Percentiles rank a stretch among this genome's conserved stretches.
Conservation (phyloP, 2,113 vertebrate genomes). For the Paradoxurus hermaphroditus region DNA sequence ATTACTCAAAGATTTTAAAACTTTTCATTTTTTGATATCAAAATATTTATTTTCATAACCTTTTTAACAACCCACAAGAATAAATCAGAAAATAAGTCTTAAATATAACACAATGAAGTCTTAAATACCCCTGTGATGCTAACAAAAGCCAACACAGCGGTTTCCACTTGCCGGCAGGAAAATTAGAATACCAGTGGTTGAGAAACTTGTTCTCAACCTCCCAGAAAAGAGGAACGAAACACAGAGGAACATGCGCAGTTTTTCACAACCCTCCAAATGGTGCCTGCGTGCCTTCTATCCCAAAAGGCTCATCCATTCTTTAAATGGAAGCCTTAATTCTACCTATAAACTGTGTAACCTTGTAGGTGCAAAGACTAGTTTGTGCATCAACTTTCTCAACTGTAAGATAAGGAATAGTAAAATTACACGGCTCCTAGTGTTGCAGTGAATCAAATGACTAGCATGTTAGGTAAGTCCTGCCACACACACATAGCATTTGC, state of each 20-base stretch:
- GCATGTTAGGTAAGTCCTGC: neutral
- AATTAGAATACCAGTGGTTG: neutral
- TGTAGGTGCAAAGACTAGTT: neutral
- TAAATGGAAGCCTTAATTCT: neutral
- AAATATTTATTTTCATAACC: neutral
- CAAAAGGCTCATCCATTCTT: neutral
- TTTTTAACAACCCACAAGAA: neutral
- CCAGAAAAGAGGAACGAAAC: neutral
- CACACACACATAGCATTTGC: accelerated
- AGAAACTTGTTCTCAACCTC: neutral
- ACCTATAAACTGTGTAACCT: neutral
- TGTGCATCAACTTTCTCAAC: neutral
- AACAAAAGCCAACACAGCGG: neutral
- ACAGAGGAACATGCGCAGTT: neutral
- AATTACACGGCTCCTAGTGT: neutral
- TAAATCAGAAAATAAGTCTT: neutral
- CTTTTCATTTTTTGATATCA: neutral
- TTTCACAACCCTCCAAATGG: neutral
- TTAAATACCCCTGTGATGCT: neutral
- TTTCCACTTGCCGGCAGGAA: neutral
- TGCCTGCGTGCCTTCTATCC: accelerated
- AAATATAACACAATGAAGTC: neutral
- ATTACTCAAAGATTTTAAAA: neutral
- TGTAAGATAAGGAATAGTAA: neutral
- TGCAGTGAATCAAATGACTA: neutral